A percentile compares a stretch with the other conserved stretches of the same genome.
Conservation (phyloP, 2,888 invertebrate genomes). For the Euspilapteryx auroguttella region DNA sequence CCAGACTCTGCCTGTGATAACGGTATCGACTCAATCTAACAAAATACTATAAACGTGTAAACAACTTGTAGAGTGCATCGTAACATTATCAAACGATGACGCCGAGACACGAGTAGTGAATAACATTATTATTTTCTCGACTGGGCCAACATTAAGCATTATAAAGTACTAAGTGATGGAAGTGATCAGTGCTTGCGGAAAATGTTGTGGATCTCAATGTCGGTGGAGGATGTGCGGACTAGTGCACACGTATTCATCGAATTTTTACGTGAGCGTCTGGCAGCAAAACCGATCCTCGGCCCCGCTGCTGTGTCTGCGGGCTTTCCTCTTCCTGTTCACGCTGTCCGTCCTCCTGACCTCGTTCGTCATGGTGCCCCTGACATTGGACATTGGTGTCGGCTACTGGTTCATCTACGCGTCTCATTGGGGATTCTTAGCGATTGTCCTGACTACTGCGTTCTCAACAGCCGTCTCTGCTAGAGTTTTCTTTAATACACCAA, state of each 20-base stretch:
- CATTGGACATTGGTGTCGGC: constrained; percentile 16
- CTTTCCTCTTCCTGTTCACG: constrained; percentile 26
- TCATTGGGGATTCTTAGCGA: constrained; percentile 39
- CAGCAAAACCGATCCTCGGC: constrained; percentile 24
- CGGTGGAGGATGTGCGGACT: constrained; percentile 23
- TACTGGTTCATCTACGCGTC: constrained; percentile 50
- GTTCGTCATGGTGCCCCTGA: constrained; percentile 16
- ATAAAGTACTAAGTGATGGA: too few species aligned
- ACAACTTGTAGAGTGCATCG: too few species aligned
- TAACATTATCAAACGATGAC: too few species aligned
- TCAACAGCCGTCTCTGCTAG: constrained; percentile 25
- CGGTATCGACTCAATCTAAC: too few species aligned
- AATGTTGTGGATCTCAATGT: constrained; percentile 23
- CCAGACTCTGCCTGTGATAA: too few species aligned
- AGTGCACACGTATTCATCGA: constrained; percentile 23
- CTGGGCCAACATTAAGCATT: too few species aligned
- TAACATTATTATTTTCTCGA: too few species aligned
- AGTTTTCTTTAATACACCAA: constrained; percentile 22
- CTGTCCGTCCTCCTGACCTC: constrained; percentile 21
- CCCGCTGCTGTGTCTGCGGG: constrained; percentile 20
- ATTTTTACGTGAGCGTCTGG: constrained; percentile 39
- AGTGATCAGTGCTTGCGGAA: constrained; percentile 16
- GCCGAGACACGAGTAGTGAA: too few species aligned
- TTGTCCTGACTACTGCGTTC: constrained; percentile 24
- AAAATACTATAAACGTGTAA: too few species aligned